Percentiles rank a stretch among this genome's conserved stretches.
Conservation (phyloP, 2,888 invertebrate species). For the Drosophila rellima region DNA sequence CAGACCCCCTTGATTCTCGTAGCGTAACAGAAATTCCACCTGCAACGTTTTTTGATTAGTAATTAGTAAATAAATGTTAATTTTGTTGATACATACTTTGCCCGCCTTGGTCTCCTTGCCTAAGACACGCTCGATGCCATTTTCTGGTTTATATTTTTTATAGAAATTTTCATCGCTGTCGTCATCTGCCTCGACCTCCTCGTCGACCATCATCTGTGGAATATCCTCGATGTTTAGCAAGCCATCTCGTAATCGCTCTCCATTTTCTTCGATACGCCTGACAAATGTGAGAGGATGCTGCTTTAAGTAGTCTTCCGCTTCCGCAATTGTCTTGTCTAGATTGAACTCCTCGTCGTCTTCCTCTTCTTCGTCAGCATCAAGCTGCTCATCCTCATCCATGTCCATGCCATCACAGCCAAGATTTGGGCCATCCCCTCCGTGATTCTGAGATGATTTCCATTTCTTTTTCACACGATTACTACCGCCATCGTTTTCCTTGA, state of each 20-base stretch:
- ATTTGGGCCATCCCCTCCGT: slow-evolving; percentile 18
- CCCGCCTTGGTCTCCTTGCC: slow-evolving; percentile 81
- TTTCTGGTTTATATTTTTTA: slow-evolving; percentile 75
- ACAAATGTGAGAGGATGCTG: slow-evolving; percentile 80
- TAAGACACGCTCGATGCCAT: slow-evolving; percentile 78
- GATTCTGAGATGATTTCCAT: slow-evolving; percentile 21
- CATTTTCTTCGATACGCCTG: slow-evolving; percentile 65
- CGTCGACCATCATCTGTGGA: slow-evolving; percentile 30
- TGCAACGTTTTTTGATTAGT: slow-evolving; percentile 19
- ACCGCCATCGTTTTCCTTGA: slow-evolving; percentile 77
- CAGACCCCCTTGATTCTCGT: slow-evolving; percentile 74
- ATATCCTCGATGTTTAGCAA: slow-evolving; percentile 62
- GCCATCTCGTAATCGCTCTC: slow-evolving; percentile 59
- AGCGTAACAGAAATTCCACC: slow-evolving; percentile 81
- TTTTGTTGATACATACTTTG: slow-evolving; percentile 57
- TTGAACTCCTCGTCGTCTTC: slow-evolving; percentile 76
- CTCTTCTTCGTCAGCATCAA: slow-evolving; percentile 46
- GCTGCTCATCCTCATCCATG: slow-evolving; percentile 51
- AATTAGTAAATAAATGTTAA: background rate
- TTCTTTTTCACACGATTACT: slow-evolving; percentile 77
- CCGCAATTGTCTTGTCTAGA: slow-evolving; percentile 74
- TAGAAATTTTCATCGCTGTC: slow-evolving; percentile 69
- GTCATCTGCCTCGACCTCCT: slow-evolving; percentile 20
- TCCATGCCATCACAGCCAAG: slow-evolving; percentile 68
- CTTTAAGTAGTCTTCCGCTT: slow-evolving; percentile 77